These are phyloP conservation scores for Dicranocentrus wangi DNA, from an alignment of 2,888 invertebrate species.

Conservation along the genomic window DNA sequence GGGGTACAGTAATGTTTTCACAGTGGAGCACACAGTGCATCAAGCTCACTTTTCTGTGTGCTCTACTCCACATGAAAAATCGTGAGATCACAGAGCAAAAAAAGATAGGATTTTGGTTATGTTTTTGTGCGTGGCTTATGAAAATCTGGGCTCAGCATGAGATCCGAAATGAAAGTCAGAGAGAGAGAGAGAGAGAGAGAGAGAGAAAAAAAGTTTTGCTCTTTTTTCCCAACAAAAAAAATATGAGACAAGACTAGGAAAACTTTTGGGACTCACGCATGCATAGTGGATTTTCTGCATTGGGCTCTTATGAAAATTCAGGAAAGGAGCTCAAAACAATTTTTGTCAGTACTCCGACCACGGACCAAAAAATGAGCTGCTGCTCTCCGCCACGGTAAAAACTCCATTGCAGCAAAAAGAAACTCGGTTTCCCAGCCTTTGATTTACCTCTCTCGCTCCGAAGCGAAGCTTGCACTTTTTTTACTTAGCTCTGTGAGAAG, in stretches of 20 bases:
- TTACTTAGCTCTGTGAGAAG: too few species aligned
- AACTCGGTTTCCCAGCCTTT: too few species aligned
- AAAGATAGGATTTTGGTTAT: neutral
- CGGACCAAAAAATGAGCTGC: neutral
- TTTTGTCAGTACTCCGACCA: slow-evolving; percentile 1
- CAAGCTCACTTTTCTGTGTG: neutral
- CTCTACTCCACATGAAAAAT: too few species aligned
- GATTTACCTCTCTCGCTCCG: too few species aligned
- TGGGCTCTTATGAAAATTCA: neutral
- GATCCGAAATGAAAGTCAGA: slow-evolving; percentile 5
- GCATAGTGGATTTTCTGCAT: neutral
- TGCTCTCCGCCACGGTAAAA: neutral
- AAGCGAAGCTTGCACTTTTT: too few species aligned
- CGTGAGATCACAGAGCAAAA: neutral
- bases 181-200: neutral
- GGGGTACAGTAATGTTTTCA: slow-evolving; percentile 39
- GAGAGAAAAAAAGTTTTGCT: neutral
- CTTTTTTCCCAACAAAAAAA: neutral
- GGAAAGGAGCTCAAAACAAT: too few species aligned
- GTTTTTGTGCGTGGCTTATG: slow-evolving; percentile 16
- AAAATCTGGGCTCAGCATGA: slow-evolving; percentile 12
- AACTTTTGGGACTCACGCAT: neutral
- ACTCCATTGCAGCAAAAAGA: too few species aligned
- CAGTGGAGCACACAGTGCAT: slow-evolving; percentile 2
- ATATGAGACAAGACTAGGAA: too few species aligned